A percentile compares a stretch with the other conserved stretches of the same genome.
These are phyloP conservation scores for Chloroceryle amazona DNA, from an alignment of 2,797 vertebrate species.

Conservation along the genomic window DNA sequence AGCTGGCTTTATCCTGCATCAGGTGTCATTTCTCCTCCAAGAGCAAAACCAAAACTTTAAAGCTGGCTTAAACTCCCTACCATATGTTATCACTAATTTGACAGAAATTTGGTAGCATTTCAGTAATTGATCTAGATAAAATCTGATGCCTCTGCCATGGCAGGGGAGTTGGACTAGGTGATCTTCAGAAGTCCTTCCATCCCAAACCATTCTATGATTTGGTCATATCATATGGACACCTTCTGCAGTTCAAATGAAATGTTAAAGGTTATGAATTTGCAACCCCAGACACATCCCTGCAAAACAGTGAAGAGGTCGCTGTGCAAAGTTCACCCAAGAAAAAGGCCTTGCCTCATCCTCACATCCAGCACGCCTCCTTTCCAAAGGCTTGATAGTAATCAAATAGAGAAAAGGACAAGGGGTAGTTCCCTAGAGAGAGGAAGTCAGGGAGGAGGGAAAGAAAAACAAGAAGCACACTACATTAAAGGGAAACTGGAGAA, in stretches of 20 bases:
- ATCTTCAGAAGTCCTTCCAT: neutral
- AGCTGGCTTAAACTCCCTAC: neutral
- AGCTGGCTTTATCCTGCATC: neutral
- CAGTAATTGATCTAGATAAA: neutral
- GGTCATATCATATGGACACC: neutral
- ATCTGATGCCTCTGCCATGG: neutral
- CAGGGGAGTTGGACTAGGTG: rapidly evolving
- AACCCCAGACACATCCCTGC: neutral
- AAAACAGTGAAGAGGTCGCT: neutral
- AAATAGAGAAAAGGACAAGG: neutral
- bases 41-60: neutral
- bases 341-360: neutral
- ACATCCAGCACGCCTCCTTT: neutral
- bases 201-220: neutral
- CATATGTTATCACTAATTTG: neutral
- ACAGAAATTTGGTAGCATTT: neutral
- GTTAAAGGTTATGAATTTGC: neutral
- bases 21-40: neutral
- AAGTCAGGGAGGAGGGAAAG: rapidly evolving
- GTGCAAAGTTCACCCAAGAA: neutral
- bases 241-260: neutral
- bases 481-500: neutral
- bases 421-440: neutral
- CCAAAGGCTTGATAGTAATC: neutral
- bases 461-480: neutral